Base-by-base conservation (phyloP, 53 echinoderm and acorn worm species). In the Crossaster papposus region DNA sequence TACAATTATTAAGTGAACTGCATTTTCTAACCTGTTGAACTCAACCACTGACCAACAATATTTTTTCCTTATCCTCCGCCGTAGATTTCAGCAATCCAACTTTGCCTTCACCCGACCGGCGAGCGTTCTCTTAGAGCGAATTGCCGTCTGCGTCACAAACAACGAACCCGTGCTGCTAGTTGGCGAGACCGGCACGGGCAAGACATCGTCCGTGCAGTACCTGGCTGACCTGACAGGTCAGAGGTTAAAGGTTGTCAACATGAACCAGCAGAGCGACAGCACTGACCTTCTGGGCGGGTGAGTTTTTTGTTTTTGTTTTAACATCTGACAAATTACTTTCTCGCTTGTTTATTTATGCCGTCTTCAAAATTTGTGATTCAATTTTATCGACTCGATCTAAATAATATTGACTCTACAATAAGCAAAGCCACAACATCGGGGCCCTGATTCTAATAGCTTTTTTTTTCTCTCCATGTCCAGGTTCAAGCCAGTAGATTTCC, bases 191-290 rank as follows among this genome's bases (percentile, higher is more conserved):
- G 97, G 97, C 31, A 97, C 97, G 20, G 97, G 97, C 5, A 97
- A 97, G 90, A 97, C 97, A 30, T 95, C 97, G 0, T 89, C 95
- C 23, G 93, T 97, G 77, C 97, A 97, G 70, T 95, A 97, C 88
- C 91, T 97, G 71, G 84, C 97, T 34, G 90, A 85, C 33, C 81
- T 95, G 53, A 91, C 91, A 62, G 95, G 95, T 92, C 97, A 95
- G 72, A 97, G 95, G 94, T 97, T 97, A 93, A 97, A 96, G 95
- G 97, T 97, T 92, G 94, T 97, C 81, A 97, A 97, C 89, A 97
- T 97, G 97, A 97, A 97, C 81, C 97, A 97, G 70, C 97, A 97
- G 94, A 97, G 97, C 85, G 97, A 97, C 89, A 97, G 97, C 86
- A 96, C 97, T 14, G 97, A 97, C 78, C 83, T 97, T 17, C 86